Base-by-base conservation (phyloP, 2,113 vertebrate genomes). In the Clarias batrachus region DNA sequence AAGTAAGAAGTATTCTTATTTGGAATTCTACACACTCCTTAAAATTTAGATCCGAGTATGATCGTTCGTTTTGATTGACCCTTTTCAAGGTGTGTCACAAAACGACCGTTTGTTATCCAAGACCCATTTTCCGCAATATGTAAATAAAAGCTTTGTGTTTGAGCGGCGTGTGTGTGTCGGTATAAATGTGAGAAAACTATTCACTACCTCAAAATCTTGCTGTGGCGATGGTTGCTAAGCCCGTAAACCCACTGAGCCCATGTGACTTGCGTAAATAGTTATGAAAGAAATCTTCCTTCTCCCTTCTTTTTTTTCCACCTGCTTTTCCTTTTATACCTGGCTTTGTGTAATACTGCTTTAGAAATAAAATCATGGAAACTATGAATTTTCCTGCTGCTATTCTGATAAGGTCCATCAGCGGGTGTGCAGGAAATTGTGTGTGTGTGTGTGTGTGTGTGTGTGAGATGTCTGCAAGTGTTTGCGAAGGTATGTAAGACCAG, bases 331-430 rank as follows among this genome's bases (percentile, higher is more conserved):
- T 81, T 19, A 70, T 81, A 85, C 56, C 17, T 92, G 90, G 88
- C 86, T 89, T 91, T 84, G 63, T 23, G 78, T 54, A 76, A 59
- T 79, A 30, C 77, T 56, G 76, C 81, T 41, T 89, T 78, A 84
- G 60, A 59, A n/a, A 52, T 81, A 87, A 82, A 85, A 87, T 86
- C 52, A 63, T 88, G 88, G 87, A 90, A 84, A 89, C 33, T 86
- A 81, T 87, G 83, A 88, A 52, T 37, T 63, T 62, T 27, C 82
- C 78, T 33, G 52, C 70, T 86, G 84, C 21, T 74, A 41, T 21
- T 25, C 63, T 71, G 68, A 60, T 82, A 66, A 80, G 82, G 56
- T 77, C 9, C 37, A 48, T 66, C 10, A 21, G 52, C 25, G 79
- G 37, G 84, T 37, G 30, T 85, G 74, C 14, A 41, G 52, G 30